Evolutionary conservation across 2,888 invertebrate genomes (phyloP), one percentile per base, ranked within the genome.

Genomic region (Xestia xanthographa): DNA sequence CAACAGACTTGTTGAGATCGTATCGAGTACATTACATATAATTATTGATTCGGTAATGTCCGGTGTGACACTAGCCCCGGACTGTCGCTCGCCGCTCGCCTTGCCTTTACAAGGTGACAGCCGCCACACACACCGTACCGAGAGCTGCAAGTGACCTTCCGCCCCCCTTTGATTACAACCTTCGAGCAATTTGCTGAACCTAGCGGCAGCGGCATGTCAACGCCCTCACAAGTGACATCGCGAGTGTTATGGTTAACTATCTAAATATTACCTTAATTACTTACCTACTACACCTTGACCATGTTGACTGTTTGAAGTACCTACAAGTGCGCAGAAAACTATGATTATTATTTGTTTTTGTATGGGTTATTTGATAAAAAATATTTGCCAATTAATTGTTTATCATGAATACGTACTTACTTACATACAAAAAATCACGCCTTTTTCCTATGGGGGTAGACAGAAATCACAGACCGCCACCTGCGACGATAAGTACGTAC

Each of bases 131-230:
- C 38, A 65, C 56, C 71, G 41, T 17, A 17, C 29, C 29, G n/a
- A 76, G 78, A 14, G 45, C 22, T 72, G 17, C 38, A 3, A 34
- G 34, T 34, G 67, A 80, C 77, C 77, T 81, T 72, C 71, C 66
- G 68, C 72, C 50, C 84, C 71, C 70, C 73, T 65, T 69, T 72
- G n/a, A 77, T 67, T 53, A 77, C 56, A 69, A 79, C 86, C 88
- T 82, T 81, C 78, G 43, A 60, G 70, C 72, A 79, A 82, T 88
- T 88, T 84, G 82, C 86, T 73, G 80, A 80, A 66, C 84, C 72
- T 69, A 63, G 50, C 58, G 62, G 48, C 82, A 74, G 50, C 62
- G 62, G 53, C 82, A 74, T 79, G 89, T 88, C 88, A 88, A 86
- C 79, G 87, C 80, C 83, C 87, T 86, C 77, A 80, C 41, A 66